These are phyloP conservation scores for Germaria angustata DNA, from an alignment of 2,888 invertebrate species.

Conservation along the genomic window DNA sequence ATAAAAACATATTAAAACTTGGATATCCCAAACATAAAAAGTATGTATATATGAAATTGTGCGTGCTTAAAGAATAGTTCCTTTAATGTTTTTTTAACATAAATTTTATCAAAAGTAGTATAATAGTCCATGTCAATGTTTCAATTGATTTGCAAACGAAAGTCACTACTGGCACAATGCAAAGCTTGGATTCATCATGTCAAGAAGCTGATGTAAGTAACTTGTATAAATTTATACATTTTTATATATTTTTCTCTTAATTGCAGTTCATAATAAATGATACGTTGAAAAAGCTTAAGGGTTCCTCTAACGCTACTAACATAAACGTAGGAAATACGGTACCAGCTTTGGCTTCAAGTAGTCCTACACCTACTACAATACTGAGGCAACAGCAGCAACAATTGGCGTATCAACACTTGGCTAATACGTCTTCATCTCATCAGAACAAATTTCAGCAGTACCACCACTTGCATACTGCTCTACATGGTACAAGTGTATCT, in stretches of 20 bases:
- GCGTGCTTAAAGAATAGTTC: conserved; percentile 32
- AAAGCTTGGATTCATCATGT: conserved; percentile 85
- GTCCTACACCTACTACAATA: conserved; percentile 70
- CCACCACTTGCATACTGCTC: conserved; percentile 72
- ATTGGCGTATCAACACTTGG: conserved; percentile 57
- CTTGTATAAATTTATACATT: not conserved
- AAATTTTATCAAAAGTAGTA: conserved; percentile 1
- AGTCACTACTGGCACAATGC: conserved; percentile 82
- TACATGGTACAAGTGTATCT: conserved; percentile 68
- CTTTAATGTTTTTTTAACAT: conserved; percentile 38
- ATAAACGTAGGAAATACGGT: conserved; percentile 66
- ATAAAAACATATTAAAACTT: not conserved
- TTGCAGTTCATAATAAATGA: conserved; percentile 80
- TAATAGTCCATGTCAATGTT: conserved; percentile 71
- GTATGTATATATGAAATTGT: conserved; percentile 1
- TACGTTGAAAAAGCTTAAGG: conserved; percentile 79
- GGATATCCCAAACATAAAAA: not conserved
- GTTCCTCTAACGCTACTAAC: conserved; percentile 71
- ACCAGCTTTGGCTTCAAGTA: conserved; percentile 62
- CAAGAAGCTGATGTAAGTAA: conserved; percentile 84
- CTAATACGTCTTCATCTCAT: conserved; percentile 48
- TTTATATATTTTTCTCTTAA: not conserved
- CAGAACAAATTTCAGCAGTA: conserved; percentile 69
- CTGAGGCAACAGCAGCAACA: conserved; percentile 68
- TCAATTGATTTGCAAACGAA: conserved; percentile 71